Percentiles rank a stretch among this genome's conserved stretches.
These are phyloP conservation scores for Oostethus manadensis DNA, from an alignment of 2,113 vertebrate species.

Conservation along the genomic window DNA sequence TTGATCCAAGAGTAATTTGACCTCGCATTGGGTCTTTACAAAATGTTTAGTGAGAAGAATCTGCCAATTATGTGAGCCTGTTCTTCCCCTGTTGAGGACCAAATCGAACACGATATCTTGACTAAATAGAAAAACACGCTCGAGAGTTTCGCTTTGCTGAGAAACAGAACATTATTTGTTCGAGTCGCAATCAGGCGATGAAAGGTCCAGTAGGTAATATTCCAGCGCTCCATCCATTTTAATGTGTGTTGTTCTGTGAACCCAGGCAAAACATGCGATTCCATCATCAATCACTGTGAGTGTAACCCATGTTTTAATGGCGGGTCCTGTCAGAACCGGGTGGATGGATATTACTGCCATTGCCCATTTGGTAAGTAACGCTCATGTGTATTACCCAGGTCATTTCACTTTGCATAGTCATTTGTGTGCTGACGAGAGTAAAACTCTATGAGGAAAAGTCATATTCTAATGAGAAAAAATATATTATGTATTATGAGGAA, in stretches of 20 bases:
- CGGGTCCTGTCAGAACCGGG: constrained; percentile 89
- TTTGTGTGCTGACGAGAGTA: constrained; percentile 1
- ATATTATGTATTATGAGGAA: too few species aligned
- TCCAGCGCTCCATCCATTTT: constrained; percentile 70
- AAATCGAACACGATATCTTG: constrained; percentile 27
- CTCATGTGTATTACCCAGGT: not conserved
- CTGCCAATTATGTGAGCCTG: constrained; percentile 42
- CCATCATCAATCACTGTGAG: constrained; percentile 93
- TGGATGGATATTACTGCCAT: constrained; percentile 92
- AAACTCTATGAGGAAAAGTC: too few species aligned
- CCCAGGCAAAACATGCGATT: constrained; percentile 91
- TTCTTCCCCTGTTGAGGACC: constrained; percentile 37
- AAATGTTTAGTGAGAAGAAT: constrained; percentile 21
- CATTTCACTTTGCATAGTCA: not conserved
- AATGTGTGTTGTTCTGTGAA: constrained; percentile 77
- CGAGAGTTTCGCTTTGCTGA: constrained; percentile 5
- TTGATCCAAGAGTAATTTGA: constrained; percentile 15
- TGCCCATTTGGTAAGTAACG: constrained; percentile 92
- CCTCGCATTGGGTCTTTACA: constrained; percentile 25
- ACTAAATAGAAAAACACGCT: constrained; percentile 4
- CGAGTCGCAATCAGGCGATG: constrained; percentile 20
- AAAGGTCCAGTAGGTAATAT: constrained; percentile 29
- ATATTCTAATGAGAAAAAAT: too few species aligned
- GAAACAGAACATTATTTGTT: constrained; percentile 2
- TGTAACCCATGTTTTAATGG: constrained; percentile 98